phyloP scores from a whole-genome alignment of 2,797 vertebrate genomes.

The Amazona ochrocephala region DNA sequence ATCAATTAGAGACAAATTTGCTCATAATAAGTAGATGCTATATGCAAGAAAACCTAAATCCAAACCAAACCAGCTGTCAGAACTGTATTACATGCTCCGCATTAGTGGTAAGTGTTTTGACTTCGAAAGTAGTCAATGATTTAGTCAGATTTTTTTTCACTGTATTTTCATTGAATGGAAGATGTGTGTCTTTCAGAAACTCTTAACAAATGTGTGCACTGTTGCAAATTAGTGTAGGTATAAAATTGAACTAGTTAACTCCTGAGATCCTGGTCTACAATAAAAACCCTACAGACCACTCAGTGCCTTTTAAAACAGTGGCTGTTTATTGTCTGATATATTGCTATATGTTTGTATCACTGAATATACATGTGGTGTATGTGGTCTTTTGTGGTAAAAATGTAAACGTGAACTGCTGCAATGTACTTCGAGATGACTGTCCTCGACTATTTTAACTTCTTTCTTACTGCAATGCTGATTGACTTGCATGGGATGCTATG shows the following conservation, averaged over 20 bases:
- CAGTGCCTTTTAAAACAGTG: neutral
- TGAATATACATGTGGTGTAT: neutral
- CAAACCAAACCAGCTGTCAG: neutral
- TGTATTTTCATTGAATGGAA: neutral
- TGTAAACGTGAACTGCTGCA: neutral
- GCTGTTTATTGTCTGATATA: neutral
- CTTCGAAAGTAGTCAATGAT: neutral
- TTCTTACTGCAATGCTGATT: conserved; percentile 29
- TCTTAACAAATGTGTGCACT: neutral
- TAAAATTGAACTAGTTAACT: neutral
- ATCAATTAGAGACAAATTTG: neutral
- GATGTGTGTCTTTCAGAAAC: neutral
- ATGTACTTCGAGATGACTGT: neutral
- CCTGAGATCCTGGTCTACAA: neutral
- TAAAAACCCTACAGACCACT: neutral
- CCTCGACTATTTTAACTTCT: conserved; percentile 19
- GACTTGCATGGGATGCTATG: conserved; percentile 58
- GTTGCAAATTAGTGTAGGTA: neutral
- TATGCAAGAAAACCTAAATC: rapidly evolving
- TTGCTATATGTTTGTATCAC: neutral
- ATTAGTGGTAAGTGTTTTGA: neutral
- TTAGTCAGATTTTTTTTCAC: neutral
- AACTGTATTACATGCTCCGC: neutral
- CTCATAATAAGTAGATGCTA: neutral
- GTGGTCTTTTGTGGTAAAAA: neutral